Base-by-base conservation (phyloP, 1,140 invertebrate genomes). In the Drosophila pachea region DNA sequence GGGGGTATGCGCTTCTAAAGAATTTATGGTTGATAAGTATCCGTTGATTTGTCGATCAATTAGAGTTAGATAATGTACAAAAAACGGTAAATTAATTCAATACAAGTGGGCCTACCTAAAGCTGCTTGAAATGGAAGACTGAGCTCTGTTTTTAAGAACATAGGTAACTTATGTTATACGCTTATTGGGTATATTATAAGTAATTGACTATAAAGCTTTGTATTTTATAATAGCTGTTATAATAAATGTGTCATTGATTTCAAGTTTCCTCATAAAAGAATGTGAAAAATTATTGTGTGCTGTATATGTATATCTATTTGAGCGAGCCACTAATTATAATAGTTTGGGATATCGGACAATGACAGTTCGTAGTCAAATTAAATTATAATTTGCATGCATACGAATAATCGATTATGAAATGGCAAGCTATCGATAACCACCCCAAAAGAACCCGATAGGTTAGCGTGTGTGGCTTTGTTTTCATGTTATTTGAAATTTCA, bases 1-100 rank as follows among this genome's bases (percentile, higher is more conserved):
- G 55, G 40, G n/a, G 43, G 43, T 16, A 33, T 68, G 45, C 60
- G 52, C 38, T 68, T 68, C 12, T 68, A 68, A n/a, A 2, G 12
- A 22, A 22, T 22, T 1, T 2, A 22, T 22, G 22, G 22, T 22
- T 22, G 22, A 1, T 22, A 22, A 3, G 1, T 22, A 22, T 22
- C 22, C 22, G 3, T 2, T 22, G 22, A 22, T 22, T 22, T 22
- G 1, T 22, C 22, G 22, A 22, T 22, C 22, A 8, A 14, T 50
- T 14, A 4, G n/a, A 12, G 11, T 38, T 29, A 33, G 32, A 11
- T 22, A 16, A 2, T 9, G 16, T 8, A 33, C 40, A 7, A 14
- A 31, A 58, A n/a, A 45, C 22, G 22, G 22, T 22, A 22, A 36
- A 40, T 31, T 60, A 36, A 55, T 36, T 22, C 0, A 56, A 9